phyloP scores from a whole-genome alignment of 1,140 invertebrate genomes.

The Ericerus pela region DNA sequence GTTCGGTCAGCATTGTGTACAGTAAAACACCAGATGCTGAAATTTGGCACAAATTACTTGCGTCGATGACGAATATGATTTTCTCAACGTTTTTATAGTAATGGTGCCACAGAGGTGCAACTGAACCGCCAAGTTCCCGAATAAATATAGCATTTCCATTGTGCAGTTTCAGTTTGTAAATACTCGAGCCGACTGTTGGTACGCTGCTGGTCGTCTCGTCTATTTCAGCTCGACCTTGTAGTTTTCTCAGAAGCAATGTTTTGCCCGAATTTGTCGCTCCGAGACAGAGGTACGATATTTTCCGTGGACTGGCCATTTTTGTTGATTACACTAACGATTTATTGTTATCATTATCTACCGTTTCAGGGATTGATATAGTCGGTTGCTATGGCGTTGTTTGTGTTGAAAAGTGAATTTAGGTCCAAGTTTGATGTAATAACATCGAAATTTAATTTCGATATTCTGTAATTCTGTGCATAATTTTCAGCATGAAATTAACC shows the following conservation, averaged over 20 bases:
- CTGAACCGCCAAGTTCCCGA: slow-evolving; percentile 57
- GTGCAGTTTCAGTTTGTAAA: slow-evolving; percentile 39
- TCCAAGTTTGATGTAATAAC: too few species aligned
- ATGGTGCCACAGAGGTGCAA: slow-evolving; percentile 55
- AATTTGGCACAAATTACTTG: slow-evolving; percentile 64
- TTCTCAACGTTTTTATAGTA: slow-evolving; percentile 52
- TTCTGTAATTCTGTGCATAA: too few species aligned
- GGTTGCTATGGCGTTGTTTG: too few species aligned
- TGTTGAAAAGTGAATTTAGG: too few species aligned
- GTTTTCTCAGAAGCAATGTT: slow-evolving; percentile 55
- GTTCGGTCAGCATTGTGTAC: slow-evolving; percentile 55
- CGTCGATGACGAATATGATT: slow-evolving; percentile 60
- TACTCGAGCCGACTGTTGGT: slow-evolving; percentile 59
- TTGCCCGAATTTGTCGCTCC: slow-evolving; percentile 64
- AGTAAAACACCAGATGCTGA: slow-evolving; percentile 59
- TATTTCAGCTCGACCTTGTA: slow-evolving; percentile 47
- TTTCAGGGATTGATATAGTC: too few species aligned
- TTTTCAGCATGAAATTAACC: too few species aligned
- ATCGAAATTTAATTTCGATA: too few species aligned
- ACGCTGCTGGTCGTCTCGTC: slow-evolving; percentile 53
- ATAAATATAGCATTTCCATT: slow-evolving; percentile 25
- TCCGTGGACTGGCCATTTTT: too few species aligned
- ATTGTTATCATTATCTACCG: too few species aligned
- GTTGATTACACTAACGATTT: too few species aligned
- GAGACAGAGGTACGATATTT: slow-evolving; percentile 39